These are phyloP conservation scores for Mormyrus hasselquistii DNA, from an alignment of 2,797 vertebrate genomes.

Conservation along the genomic window DNA sequence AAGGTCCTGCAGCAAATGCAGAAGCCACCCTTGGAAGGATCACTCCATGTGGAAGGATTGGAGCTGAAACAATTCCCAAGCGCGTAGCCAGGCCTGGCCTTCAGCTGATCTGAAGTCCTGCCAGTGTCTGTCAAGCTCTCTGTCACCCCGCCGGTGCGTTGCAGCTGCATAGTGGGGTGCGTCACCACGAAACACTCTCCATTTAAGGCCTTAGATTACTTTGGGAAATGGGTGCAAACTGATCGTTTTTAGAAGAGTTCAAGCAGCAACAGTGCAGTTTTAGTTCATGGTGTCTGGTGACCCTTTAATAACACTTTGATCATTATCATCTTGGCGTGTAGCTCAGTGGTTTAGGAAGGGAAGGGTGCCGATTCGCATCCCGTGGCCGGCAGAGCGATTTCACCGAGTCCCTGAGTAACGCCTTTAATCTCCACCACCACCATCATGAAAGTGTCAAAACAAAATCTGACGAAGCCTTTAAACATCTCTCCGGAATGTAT, in stretches of 20 bases:
- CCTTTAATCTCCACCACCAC: background rate
- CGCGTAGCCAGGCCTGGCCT: constrained; percentile 45
- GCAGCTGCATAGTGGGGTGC: constrained; percentile 28
- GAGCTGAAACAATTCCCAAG: constrained; percentile 34
- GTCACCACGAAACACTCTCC: constrained; percentile 44
- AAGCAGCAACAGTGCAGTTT: background rate
- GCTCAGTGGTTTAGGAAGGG: background rate
- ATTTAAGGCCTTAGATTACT: background rate
- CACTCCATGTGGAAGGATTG: constrained; percentile 16
- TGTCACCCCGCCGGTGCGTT: constrained; percentile 33
- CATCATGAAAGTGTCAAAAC: background rate
- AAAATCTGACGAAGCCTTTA: background rate
- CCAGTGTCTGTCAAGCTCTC: constrained; percentile 55
- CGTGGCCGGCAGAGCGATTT: background rate
- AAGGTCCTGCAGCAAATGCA: background rate
- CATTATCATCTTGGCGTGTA: background rate
- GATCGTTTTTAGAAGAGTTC: background rate
- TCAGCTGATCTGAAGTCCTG: constrained; percentile 58
- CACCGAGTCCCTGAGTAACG: background rate
- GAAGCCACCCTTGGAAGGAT: constrained; percentile 17
- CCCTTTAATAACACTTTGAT: background rate
- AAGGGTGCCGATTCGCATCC: background rate
- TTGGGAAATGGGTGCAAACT: background rate
- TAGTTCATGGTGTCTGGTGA: background rate
- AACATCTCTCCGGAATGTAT: background rate